These are phyloP conservation scores for Nomada flava DNA, from an alignment of 2,888 invertebrate species.

Conservation along the genomic window DNA sequence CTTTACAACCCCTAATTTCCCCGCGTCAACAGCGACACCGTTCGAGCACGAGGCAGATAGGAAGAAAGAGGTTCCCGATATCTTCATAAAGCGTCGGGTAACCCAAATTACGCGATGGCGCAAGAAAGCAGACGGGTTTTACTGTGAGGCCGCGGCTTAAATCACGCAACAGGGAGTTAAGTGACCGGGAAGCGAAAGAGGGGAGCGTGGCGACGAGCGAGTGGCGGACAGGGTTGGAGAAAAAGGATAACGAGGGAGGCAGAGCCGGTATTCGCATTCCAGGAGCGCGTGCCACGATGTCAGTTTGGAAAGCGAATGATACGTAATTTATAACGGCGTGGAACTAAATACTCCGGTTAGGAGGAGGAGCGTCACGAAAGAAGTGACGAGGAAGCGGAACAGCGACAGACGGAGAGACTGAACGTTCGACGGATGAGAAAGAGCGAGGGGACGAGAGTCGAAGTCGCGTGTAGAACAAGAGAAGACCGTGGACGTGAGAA, in stretches of 20 bases:
- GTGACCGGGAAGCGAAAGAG: conserved; percentile 19
- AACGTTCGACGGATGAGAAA: not conserved
- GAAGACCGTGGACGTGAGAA: conserved; percentile 52
- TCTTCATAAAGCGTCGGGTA: not conserved
- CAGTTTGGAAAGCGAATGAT: conserved; percentile 80
- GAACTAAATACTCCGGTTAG: conserved; percentile 71
- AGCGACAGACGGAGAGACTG: conserved; percentile 18
- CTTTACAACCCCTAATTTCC: too few relatives aligned
- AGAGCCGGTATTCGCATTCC: conserved; percentile 68
- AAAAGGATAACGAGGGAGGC: conserved; percentile 51
- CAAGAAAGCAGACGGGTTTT: conserved; percentile 12
- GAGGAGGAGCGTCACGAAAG: conserved; percentile 31
- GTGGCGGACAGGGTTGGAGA: conserved; percentile 18
- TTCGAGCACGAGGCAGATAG: not conserved
- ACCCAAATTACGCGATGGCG: conserved; percentile 4
- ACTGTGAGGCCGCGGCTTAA: conserved; percentile 22
- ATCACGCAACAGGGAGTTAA: conserved; percentile 56
- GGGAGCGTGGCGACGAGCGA: conserved; percentile 3
- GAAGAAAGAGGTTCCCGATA: not conserved
- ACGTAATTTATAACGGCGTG: conserved; percentile 81
- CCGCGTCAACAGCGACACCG: not conserved
- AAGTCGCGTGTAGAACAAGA: conserved; percentile 26
- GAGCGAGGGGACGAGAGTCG: not conserved
- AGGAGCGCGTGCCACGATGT: conserved; percentile 74
- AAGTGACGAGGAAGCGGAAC: conserved; percentile 34